phyloP scores from a whole-genome alignment of 2,113 vertebrate genomes.

The Nicator chloris region DNA sequence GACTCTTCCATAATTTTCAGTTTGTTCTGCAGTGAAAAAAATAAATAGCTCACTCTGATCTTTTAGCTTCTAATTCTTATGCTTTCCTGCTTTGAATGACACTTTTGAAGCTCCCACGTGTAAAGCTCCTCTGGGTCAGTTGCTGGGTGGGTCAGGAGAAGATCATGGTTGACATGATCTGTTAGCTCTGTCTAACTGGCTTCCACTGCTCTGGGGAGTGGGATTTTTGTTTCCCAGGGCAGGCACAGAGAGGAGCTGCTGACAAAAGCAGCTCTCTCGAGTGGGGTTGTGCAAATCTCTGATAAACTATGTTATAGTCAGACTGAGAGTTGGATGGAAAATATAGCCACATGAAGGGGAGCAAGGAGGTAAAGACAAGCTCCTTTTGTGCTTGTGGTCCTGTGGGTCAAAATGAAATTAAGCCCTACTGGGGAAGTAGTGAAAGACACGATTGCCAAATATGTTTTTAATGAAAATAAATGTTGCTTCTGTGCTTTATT shows the following conservation, averaged over 20 bases:
- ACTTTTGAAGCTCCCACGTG: background rate
- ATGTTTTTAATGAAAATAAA: background rate
- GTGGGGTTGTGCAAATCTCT: background rate
- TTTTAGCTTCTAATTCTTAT: background rate
- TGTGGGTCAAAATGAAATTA: background rate
- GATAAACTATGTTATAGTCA: background rate
- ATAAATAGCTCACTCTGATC: background rate
- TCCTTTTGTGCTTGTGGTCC: background rate
- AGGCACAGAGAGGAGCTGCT: background rate
- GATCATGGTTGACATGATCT: background rate
- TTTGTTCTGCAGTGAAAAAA: conserved; percentile 7
- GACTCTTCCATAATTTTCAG: background rate
- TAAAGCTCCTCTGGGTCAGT: background rate
- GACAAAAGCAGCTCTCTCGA: background rate
- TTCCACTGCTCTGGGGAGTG: background rate
- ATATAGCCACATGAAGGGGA: background rate
- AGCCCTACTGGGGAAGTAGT: background rate
- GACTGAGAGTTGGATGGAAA: background rate
- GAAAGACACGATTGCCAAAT: background rate
- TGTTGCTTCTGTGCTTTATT: background rate
- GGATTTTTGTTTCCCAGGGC: background rate
- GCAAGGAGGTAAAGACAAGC: background rate
- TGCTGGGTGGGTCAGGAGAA: background rate
- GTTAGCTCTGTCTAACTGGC: background rate
- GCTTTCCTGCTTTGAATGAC: background rate